phyloP scores from a whole-genome alignment of 1,140 invertebrate genomes.

The Drosophila kikkawai region DNA sequence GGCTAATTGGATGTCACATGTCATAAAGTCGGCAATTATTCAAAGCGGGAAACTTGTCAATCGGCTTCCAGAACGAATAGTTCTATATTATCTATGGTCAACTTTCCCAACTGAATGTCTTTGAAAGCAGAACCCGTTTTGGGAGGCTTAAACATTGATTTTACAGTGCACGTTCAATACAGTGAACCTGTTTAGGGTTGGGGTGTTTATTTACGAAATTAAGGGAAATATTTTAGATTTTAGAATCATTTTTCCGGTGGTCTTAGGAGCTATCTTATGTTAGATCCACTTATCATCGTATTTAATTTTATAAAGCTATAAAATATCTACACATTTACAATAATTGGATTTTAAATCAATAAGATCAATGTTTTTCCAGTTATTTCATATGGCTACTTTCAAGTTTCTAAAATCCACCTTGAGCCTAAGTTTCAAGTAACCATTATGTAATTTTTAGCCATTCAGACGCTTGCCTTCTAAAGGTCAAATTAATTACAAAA shows the following conservation, averaged over 20 bases:
- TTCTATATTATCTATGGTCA: background rate
- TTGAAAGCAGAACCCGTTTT: conserved; percentile 4
- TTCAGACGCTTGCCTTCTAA: background rate
- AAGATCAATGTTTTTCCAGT: background rate
- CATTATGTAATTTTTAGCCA: background rate
- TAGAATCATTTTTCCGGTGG: background rate
- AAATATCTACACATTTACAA: background rate
- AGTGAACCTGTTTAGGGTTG: background rate
- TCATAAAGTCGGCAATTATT: background rate
- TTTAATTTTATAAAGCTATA: background rate
- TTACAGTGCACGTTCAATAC: background rate
- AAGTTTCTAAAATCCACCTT: background rate
- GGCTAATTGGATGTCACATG: conserved; percentile 7
- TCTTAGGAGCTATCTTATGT: background rate
- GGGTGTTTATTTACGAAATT: background rate
- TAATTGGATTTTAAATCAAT: background rate
- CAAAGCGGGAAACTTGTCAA: background rate
- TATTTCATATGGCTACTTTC: background rate
- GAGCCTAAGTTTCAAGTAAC: background rate
- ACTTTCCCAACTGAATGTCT: conserved; percentile 4
- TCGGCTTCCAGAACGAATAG: conserved; percentile 1
- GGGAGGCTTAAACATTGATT: background rate
- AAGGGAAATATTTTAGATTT: background rate
- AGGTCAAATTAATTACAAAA: conserved; percentile 5
- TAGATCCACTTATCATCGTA: background rate